Percentiles rank a stretch among this genome's conserved stretches.
phyloP scores from a whole-genome alignment of 92 coral and sea anemone genomes.

The Desmophyllum pertusum region DNA sequence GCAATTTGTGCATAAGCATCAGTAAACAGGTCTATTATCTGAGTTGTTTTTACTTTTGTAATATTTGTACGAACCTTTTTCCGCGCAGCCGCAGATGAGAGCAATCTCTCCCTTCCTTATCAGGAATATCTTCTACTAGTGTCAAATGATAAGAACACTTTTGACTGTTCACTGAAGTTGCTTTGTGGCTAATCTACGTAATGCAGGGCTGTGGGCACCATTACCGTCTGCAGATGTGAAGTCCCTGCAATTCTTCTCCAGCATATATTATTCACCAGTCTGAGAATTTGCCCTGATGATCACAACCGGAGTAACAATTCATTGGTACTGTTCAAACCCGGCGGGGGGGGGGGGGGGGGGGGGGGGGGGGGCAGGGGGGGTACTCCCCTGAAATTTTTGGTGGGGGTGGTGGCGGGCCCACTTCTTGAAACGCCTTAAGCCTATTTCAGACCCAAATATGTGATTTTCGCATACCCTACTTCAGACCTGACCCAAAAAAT shows the following conservation, averaged over 20 bases:
- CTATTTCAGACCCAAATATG: too few relatives aligned
- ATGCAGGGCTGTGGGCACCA: constrained; percentile 92
- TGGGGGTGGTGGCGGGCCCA: too few relatives aligned
- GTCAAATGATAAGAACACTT: constrained; percentile 63
- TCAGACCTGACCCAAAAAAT: too few relatives aligned
- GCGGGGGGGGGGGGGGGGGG: too few relatives aligned
- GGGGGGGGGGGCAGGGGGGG: too few relatives aligned
- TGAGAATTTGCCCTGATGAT: constrained; percentile 59
- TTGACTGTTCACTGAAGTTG: constrained; percentile 71
- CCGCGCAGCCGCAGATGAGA: constrained; percentile 96
- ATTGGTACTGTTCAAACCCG: too few relatives aligned
- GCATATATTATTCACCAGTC: constrained; percentile 65
- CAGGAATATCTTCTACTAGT: constrained; percentile 74
- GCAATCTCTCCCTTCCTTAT: constrained; percentile 93
- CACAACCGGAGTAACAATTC: not conserved
- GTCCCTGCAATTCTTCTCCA: constrained; percentile 72
- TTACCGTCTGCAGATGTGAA: constrained; percentile 73
- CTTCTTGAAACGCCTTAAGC: too few relatives aligned
- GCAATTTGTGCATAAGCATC: too few relatives aligned
- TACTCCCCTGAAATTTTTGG: too few relatives aligned
- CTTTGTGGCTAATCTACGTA: constrained; percentile 90
- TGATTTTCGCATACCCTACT: too few relatives aligned
- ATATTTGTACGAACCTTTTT: constrained; percentile 65
- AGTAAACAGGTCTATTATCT: too few relatives aligned
- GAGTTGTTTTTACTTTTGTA: too few relatives aligned